Evolutionary conservation across 2,113 vertebrate genomes (phyloP).

Genomic region (Opisthocomus hoazin): DNA sequence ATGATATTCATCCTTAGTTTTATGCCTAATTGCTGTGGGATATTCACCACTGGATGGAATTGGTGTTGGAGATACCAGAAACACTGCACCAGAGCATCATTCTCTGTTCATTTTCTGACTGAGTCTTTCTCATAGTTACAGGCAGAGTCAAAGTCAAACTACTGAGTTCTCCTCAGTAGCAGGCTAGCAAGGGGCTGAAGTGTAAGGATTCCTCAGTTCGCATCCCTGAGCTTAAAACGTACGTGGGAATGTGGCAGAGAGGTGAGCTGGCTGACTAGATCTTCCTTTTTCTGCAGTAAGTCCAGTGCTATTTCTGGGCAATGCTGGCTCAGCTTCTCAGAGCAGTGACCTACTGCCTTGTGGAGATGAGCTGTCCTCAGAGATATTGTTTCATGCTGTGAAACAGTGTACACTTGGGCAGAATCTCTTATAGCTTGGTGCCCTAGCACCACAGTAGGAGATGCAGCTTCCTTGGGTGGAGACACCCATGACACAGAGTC

Average conservation of each 20-base stretch:
- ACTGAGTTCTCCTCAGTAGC: neutral
- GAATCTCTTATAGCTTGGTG: neutral
- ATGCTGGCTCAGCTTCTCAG: neutral
- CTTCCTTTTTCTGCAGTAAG: neutral
- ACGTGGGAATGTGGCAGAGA: neutral
- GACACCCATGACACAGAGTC: neutral
- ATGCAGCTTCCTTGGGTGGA: neutral
- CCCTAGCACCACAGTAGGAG: neutral
- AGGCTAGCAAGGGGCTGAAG: neutral
- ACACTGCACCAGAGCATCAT: neutral
- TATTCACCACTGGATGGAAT: neutral
- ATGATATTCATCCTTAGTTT: neutral
- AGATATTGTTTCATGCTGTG: rapidly evolving
- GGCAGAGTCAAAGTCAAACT: neutral
- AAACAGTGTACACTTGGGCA: neutral
- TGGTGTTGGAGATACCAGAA: neutral
- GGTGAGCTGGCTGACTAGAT: neutral
- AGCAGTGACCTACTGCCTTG: neutral
- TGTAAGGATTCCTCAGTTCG: neutral
- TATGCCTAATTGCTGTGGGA: neutral
- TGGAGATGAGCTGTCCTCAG: neutral
- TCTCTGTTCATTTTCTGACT: neutral
- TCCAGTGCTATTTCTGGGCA: neutral
- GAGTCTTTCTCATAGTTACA: neutral
- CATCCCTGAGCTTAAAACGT: neutral